A percentile compares a stretch with the other conserved stretches of the same genome.
phyloP scores from a whole-genome alignment of 2,888 invertebrate genomes.

The Polyommatus iphigenia region DNA sequence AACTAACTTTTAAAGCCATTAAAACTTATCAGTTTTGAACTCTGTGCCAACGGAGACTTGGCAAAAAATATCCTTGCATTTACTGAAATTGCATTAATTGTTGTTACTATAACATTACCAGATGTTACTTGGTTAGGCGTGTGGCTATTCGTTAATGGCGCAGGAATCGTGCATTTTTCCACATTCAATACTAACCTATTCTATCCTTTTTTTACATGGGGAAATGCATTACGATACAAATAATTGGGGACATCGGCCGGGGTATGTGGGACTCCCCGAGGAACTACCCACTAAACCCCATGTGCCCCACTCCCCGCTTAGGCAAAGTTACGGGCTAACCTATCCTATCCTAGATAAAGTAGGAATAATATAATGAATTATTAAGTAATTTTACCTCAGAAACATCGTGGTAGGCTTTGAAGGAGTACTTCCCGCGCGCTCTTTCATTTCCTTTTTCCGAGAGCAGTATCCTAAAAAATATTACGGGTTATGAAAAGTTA shows the following conservation, averaged over 20 bases:
- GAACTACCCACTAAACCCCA: no score
- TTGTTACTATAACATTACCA: not conserved
- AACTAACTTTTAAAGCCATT: conserved; percentile 12
- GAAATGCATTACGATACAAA: no score
- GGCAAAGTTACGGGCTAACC: no score
- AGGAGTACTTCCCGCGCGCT: conserved; percentile 68
- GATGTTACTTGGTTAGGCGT: not conserved
- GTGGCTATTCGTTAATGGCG: not conserved
- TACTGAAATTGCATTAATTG: not conserved
- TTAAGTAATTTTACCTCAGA: conserved; percentile 63
- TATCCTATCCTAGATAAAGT: no score
- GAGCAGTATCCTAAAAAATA: conserved; percentile 65
- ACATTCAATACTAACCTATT: not conserved
- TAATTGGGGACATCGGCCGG: no score
- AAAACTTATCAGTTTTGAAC: not conserved
- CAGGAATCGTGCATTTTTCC: not conserved
- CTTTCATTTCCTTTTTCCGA: conserved; percentile 57
- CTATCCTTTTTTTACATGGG: no score
- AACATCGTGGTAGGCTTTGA: conserved; percentile 82
- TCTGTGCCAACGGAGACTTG: not conserved
- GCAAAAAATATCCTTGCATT: conserved; percentile 14
- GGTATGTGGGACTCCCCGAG: no score
- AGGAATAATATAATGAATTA: no score
- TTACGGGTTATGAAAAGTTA: no score
- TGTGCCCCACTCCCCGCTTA: no score